Evolutionary conservation across 2,888 invertebrate genomes (phyloP).

Genomic region (Galerucella nymphaeae): DNA sequence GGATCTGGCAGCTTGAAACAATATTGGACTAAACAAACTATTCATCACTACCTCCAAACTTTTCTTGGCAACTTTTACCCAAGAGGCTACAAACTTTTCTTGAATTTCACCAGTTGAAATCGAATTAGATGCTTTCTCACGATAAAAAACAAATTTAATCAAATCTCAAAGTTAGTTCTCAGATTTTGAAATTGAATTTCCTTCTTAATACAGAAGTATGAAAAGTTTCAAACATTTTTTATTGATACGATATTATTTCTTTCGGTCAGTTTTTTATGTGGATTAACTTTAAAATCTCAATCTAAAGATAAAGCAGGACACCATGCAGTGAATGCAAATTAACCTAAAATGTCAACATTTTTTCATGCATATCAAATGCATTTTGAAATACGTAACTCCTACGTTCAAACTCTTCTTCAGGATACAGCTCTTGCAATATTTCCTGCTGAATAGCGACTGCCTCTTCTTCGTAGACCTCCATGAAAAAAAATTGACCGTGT

Average conservation of each 20-base stretch:
- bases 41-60: constrained; percentile 4
- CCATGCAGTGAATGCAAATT: too few species aligned
- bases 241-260: background rate
- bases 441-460: too few species aligned
- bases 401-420: too few species aligned
- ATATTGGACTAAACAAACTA: background rate
- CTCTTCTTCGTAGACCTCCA: too few species aligned
- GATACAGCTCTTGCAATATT: too few species aligned
- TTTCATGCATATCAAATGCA: too few species aligned
- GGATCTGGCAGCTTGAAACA: background rate
- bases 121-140: background rate
- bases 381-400: too few species aligned
- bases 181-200: constrained; percentile 2
- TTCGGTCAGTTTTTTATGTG: background rate
- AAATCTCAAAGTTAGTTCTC: constrained; percentile 1
- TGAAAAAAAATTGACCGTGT: too few species aligned
- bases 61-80: background rate
- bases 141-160: constrained; percentile 9
- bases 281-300: too few species aligned
- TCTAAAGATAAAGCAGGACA: too few species aligned
- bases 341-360: too few species aligned
- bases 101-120: background rate
- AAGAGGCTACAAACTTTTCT: background rate
- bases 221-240: background rate
- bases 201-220: background rate